Base-by-base conservation (phyloP, 2,888 invertebrate species). In the Nesidiocoris tenuis region DNA sequence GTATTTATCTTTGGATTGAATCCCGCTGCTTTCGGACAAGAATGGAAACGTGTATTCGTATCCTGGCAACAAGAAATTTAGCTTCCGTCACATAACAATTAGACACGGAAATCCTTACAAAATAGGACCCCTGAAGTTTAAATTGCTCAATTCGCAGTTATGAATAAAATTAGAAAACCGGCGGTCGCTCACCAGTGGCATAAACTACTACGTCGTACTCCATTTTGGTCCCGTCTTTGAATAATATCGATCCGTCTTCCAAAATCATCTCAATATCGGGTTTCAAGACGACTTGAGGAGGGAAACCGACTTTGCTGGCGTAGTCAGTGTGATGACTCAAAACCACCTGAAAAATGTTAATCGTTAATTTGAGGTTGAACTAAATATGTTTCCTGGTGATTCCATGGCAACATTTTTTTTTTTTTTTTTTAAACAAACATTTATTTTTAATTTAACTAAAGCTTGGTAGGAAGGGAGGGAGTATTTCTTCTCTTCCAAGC, bases 21-120 rank as follows among this genome's bases (percentile, higher is more conserved):
- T 86, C 1, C 87, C 89, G 82, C 93, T 93, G 2, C 88, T 87
- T 18, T 86, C 82, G 71, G 88, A 86, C 77, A 94, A 86, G 84
- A 94, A 94, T 22, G 92, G 92, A 83, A 91, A 93, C 78, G 87
- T 88, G 84, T 90, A 93, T 76, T 87, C 86, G 83, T 93, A 93
- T 0, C 93, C 91, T 87, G 85, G 1, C 5, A 68, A 68, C n/a
- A 55, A 21, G 1, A 3, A 1, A 56, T 1, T 61, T 17, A 54
- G n/a, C n/a, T n/a, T n/a, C n/a, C n/a, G n/a, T n/a, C n/a, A n/a
- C n/a, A n/a, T n/a, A n/a, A n/a, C n/a, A n/a, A n/a, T n/a, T n/a
- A n/a, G n/a, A n/a, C n/a, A n/a, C n/a, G n/a, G n/a, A n/a, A n/a
- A n/a, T n/a, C n/a, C n/a, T n/a, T n/a, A n/a, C n/a, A n/a, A n/a